Base-by-base conservation (phyloP, 64 coral and sea anemone genomes). In the Actinia equina region DNA sequence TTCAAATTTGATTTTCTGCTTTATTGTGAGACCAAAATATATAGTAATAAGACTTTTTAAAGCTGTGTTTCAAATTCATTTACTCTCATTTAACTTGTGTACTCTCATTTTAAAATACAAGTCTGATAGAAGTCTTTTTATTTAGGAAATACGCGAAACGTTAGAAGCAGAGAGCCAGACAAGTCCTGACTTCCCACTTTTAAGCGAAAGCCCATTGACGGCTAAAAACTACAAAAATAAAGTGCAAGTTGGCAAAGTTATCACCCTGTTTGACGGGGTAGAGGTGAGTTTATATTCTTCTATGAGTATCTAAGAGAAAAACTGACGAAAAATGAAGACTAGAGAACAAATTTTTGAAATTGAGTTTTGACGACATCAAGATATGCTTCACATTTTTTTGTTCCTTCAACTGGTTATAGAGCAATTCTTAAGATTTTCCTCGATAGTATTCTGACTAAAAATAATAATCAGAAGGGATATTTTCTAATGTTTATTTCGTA, bases 231-330 rank as follows among this genome's bases (percentile, higher is more conserved):
- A 37, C 16, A 43, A 17, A 44, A 89, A 93, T 45, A 90, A 84
- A 51, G 77, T 56, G 74, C 79, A 83, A 37, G 71, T 78, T 17
- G 94, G 88, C 5, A 89, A 89, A 56, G 88, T 93, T 58, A 43
- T 96, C 41, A 67, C 90, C 93, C 77, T 96, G 44, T 96, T 96
- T 84, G 94, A 88, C 59, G 94, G 94, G 85, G 91, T 96, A 20
- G 94, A 96, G 94, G 94, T 96, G n/a, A 83, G 79, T 52, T 18
- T 19, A n/a, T n/a, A n/a, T n/a, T n/a, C n/a, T n/a, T 57, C 83
- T 82, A 82, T 74, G 11, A 59, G n/a, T 13, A 37, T 57, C 1
- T 0, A 16, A 17, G 11, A 49, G 52, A 81, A 46, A 23, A 0
- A n/a, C n/a, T 30, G 42, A n/a, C 17, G 17, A 3, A 20, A 18